Evolutionary conservation across 2,113 vertebrate species (phyloP).

Genomic region (Corvus cornix): DNA sequence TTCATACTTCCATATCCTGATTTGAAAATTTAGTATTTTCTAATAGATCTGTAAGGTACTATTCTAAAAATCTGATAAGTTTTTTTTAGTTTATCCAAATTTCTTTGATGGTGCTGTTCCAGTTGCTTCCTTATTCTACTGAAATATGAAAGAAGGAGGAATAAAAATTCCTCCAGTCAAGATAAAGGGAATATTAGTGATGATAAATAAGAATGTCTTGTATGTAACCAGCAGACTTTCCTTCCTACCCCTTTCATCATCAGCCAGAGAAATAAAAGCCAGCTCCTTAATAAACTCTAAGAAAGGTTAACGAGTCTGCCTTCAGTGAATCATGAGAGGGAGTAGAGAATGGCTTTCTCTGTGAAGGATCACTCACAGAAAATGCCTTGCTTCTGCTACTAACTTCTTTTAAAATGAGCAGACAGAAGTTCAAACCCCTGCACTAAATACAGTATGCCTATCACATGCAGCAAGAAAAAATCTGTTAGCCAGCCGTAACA

Average conservation of each 20-base stretch:
- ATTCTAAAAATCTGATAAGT: background rate
- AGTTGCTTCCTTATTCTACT: background rate
- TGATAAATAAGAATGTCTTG: background rate
- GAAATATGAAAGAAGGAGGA: background rate
- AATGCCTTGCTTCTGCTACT: background rate
- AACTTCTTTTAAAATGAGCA: background rate
- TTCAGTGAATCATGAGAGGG: slow-evolving; percentile 6
- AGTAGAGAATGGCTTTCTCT: background rate
- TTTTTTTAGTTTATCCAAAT: background rate
- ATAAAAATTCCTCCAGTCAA: background rate
- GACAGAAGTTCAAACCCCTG: background rate
- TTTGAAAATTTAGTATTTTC: background rate
- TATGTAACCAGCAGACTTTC: background rate
- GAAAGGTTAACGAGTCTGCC: slow-evolving; percentile 19
- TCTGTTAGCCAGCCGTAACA: background rate
- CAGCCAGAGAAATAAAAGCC: slow-evolving; percentile 22
- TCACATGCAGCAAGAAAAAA: background rate
- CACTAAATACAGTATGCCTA: background rate
- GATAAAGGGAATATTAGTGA: background rate
- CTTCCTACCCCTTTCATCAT: background rate
- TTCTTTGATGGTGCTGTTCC: background rate
- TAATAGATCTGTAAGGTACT: background rate
- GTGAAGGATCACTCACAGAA: slow-evolving; percentile 2
- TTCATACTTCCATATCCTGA: background rate
- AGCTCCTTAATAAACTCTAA: slow-evolving; percentile 12